phyloP scores from a whole-genome alignment of 37 sponge, comb jelly and placozoan genomes.

The Axinella damicornis region DNA sequence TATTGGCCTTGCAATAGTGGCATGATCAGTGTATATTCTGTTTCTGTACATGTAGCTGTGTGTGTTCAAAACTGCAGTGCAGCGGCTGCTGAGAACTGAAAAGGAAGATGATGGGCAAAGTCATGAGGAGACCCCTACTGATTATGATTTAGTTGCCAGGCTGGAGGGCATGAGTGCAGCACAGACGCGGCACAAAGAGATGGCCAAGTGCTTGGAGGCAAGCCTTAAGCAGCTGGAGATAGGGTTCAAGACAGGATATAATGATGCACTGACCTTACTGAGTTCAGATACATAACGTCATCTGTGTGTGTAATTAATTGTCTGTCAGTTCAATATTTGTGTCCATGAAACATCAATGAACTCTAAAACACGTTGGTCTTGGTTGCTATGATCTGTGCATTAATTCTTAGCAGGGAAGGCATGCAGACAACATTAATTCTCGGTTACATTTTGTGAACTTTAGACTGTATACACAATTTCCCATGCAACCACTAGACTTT shows the following conservation, averaged over 20 bases:
- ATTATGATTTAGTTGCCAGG: conserved; percentile 41
- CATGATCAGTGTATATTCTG: too few relatives aligned
- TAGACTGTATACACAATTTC: too few relatives aligned
- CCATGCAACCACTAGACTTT: too few relatives aligned
- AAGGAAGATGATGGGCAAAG: background rate
- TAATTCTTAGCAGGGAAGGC: background rate
- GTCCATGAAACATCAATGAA: too few relatives aligned
- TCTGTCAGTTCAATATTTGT: too few relatives aligned
- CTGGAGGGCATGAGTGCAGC: conserved; percentile 32
- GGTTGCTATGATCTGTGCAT: background rate
- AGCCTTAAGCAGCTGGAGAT: conserved; percentile 70
- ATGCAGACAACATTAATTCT: too few relatives aligned
- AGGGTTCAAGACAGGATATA: conserved; percentile 66
- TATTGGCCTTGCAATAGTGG: too few relatives aligned
- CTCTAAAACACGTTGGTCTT: background rate
- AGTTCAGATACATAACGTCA: conserved; percentile 1
- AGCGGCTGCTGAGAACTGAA: conserved; percentile 19
- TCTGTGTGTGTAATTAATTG: too few relatives aligned
- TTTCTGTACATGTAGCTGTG: conserved; percentile 18
- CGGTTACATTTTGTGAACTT: too few relatives aligned
- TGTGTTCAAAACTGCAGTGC: conserved; percentile 39
- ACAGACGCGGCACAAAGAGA: conserved; percentile 25
- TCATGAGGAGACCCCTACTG: conserved; percentile 10
- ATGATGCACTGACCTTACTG: conserved; percentile 60
- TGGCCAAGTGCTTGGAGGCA: conserved; percentile 40